Base-by-base conservation (phyloP, 1,140 invertebrate genomes). In the Neoseiulus cucumeris region DNA sequence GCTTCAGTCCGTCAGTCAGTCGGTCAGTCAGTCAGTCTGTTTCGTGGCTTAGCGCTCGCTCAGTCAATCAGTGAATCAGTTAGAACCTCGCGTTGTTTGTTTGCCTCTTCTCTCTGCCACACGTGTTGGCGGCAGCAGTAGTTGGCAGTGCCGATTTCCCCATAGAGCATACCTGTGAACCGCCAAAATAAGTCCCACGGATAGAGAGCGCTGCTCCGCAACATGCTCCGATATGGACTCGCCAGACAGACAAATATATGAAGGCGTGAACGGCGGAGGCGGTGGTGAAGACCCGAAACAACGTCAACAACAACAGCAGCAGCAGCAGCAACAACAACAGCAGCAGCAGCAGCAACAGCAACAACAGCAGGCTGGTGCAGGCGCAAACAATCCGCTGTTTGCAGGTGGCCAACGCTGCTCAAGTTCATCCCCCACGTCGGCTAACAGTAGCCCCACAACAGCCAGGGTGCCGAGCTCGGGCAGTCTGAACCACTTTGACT, bases 231-330 rank as follows among this genome's bases (percentile, higher is more conserved):
- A 59, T 33, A 59, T 59, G 51, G 51, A 59, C 22, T 59, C 51
- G 14, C 51, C 51, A 59, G 51, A 59, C 51, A 59, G 51, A 59
- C 51, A 59, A 59, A 59, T 59, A n/a, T 59, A 59, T 59, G 51
- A 59, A 33, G 33, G 25, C 12, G 51, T 59, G 51, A 59, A 33
- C 51, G 22, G 51, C 22, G 51, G 51, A 29, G 51, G 33, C 51
- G 22, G 51, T 25, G 51, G 51, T 59, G 51, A 59, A 25, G 51
- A 59, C 51, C 51, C 51, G 14, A 59, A 59, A 20, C 33, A 39
- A 39, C 51, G 51, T 18, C 51, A 59, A 59, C 33, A 25, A 33
- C 14, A 20, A 14, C 45, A 47, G 17, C 51, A 59, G 51, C 51
- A 59, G 51, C 51, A 25, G 51, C 33, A 59, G 9, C 25, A 59